phyloP scores from a whole-genome alignment of 2,113 vertebrate species.

The Geococcyx californianus region DNA sequence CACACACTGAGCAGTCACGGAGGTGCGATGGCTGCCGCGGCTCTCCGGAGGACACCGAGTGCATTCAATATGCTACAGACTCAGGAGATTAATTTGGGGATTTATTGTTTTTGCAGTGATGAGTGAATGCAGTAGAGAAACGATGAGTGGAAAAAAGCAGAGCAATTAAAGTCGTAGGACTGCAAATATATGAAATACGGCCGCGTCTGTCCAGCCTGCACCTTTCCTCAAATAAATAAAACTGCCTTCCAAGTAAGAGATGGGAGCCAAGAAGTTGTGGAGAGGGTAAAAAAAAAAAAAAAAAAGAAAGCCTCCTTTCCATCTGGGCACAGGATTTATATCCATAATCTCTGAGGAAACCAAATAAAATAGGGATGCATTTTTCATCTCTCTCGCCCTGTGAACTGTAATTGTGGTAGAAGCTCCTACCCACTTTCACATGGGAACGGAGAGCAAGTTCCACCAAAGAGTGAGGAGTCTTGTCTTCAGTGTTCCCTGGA shows the following conservation, averaged over 20 bases:
- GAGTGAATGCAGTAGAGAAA: neutral
- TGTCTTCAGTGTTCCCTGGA: neutral
- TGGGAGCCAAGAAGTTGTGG: constrained; percentile 19
- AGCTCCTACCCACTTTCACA: constrained; percentile 19
- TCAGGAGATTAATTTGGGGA: neutral
- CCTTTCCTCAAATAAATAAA: constrained; percentile 33
- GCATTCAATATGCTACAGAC: neutral
- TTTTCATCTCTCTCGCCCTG: constrained; percentile 16
- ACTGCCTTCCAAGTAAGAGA: neutral
- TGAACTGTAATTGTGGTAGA: constrained; percentile 36
- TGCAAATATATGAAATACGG: neutral
- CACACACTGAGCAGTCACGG: neutral
- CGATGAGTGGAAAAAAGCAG: neutral
- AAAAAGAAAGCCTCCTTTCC: neutral
- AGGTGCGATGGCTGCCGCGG: neutral
- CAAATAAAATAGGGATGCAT: constrained; percentile 2
- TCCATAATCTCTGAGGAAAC: constrained; percentile 45
- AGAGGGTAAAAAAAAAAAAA: neutral
- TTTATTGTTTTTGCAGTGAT: neutral
- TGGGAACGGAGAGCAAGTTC: neutral
- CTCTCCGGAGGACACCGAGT: neutral
- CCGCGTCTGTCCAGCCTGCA: neutral
- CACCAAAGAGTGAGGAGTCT: neutral
- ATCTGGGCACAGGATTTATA: constrained; percentile 16
- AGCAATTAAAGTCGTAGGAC: neutral